These are phyloP conservation scores for Heliconius congener DNA, from an alignment of 1,140 invertebrate genomes.

Conservation along the genomic window DNA sequence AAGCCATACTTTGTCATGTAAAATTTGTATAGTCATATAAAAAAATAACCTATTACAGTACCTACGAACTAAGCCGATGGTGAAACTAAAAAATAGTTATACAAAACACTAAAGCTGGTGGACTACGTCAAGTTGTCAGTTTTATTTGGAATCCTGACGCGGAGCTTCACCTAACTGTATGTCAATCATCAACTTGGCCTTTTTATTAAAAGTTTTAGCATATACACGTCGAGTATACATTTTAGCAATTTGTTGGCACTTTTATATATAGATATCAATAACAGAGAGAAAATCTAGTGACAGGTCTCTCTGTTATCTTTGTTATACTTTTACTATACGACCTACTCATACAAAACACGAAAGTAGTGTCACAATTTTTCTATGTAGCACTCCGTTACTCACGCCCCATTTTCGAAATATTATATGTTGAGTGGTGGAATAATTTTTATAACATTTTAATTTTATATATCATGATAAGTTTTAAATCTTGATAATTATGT, in stretches of 20 bases:
- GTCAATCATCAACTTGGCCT: background rate
- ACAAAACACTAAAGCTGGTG: background rate
- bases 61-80: background rate
- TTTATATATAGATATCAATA: no score
- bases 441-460: no score
- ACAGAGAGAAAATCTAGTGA: no score
- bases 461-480: no score
- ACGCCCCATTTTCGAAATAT: no score
- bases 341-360: no score
- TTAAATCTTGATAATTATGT: no score
- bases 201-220: conserved; percentile 1
- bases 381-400: no score
- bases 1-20: background rate
- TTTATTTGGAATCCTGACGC: conserved; percentile 7
- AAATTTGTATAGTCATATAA: background rate
- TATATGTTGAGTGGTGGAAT: no score
- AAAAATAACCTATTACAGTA: background rate
- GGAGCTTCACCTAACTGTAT: background rate
- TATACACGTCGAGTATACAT: background rate
- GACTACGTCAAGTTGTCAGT: background rate
- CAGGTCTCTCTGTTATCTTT: no score
- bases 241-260: background rate
- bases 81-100: background rate
- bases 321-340: no score
- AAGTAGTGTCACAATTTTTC: no score